Evolutionary conservation across 2,113 vertebrate species (phyloP), one percentile per base, ranked within the genome.

Genomic region (Ceyx margarethae): DNA sequence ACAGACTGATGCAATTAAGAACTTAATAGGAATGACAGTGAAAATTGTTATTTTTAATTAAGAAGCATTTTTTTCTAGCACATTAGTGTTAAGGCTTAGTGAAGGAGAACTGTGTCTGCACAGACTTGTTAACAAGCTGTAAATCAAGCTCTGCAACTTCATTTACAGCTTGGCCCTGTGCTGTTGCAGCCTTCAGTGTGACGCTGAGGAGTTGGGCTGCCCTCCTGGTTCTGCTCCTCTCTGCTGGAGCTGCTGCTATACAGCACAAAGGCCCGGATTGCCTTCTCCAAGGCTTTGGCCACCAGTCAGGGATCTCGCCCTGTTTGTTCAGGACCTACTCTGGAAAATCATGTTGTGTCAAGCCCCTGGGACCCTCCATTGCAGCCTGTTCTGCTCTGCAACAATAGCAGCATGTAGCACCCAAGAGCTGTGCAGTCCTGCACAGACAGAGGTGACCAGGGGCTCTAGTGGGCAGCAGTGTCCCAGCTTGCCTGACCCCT

Each of bases 61-160:
- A 87, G 35, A 82, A 7, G 45, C 74, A 84, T 66, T 46, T 91
- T 85, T 85, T 75, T 75, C 45, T 58, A 79, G 71, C 64, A 40
- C 7, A 1, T 23, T 8, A 25, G 13, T 3, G 0, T 29, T 15
- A 28, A 21, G 2, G 15, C 0, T 0, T 6, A 28, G 69, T 4
- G 35, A 93, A 62, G 65, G 19, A 54, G 21, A 61, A 46, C 31
- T 1, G 2, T 67, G 48, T 46, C 75, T 46, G 46, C 56, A 54
- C 51, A 16, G 46, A 31, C 46, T 57, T 18, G 1, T 81, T 81
- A 50, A 65, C 22, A 20, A n/a, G 57, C 25, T 57, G 50, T 37
- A 65, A 78, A 79, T 53, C 73, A n/a, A 84, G 79, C 66, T 17
- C 43, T 1, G 2, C 19, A 13, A 57, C 66, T 69, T 46, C 19